These are phyloP conservation scores for Trachelus iudaicus DNA, from an alignment of 2,888 invertebrate species.

Conservation along the genomic window DNA sequence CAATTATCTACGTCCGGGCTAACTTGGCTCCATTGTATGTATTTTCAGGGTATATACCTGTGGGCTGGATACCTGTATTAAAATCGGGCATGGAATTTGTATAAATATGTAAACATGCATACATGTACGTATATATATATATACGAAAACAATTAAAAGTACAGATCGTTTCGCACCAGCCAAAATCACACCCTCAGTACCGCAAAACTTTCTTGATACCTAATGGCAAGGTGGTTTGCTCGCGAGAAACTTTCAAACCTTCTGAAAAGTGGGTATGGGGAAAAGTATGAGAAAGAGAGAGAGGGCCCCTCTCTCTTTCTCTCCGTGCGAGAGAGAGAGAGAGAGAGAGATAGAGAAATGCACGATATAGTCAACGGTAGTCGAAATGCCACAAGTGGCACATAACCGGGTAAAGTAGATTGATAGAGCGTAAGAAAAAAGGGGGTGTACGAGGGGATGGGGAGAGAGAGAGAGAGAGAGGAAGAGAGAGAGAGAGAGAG, in stretches of 20 bases:
- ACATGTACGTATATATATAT: too few relatives aligned
- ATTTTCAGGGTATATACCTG: not conserved
- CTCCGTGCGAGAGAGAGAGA: too few relatives aligned
- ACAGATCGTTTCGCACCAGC: not conserved
- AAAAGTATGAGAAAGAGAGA: too few relatives aligned
- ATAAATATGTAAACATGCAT: not conserved
- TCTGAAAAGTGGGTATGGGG: not conserved
- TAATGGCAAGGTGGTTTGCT: not conserved
- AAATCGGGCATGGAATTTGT: not conserved
- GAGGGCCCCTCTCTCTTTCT: too few relatives aligned
- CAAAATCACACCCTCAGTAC: not conserved
- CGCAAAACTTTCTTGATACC: not conserved
- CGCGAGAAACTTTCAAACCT: not conserved
- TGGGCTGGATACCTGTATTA: not conserved
- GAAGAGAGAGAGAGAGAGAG: conserved; percentile 18
- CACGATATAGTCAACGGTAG: conserved; percentile 6
- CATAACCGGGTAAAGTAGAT: conserved; percentile 57
- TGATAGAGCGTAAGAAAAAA: conserved; percentile 50
- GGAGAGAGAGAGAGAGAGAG: conserved; percentile 14
- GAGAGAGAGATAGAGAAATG: not conserved
- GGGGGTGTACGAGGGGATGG: conserved; percentile 24
- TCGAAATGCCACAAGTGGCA: conserved; percentile 58
- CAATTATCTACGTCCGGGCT: not conserved
- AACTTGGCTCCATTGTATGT: not conserved
- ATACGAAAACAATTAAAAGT: not conserved